Percentiles rank a stretch among this genome's conserved stretches.
phyloP scores from a whole-genome alignment of 2,113 vertebrate genomes.

The Platysternon megacephalum region DNA sequence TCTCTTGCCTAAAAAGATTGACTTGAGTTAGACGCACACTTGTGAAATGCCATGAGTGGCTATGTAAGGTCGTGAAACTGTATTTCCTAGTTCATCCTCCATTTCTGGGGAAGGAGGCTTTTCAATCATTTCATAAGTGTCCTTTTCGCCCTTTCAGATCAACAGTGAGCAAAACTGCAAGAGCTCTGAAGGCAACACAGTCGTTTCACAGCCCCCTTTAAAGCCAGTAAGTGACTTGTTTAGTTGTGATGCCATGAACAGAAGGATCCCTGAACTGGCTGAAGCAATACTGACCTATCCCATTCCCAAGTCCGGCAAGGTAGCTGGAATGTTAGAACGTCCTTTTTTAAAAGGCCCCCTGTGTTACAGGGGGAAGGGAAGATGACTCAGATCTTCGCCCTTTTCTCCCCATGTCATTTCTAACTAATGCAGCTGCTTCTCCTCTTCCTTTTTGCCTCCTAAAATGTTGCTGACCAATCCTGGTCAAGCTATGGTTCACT shows the following conservation, averaged over 20 bases:
- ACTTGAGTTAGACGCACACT: not conserved
- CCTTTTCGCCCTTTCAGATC: slow-evolving; percentile 34
- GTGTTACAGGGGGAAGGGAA: too few relatives aligned
- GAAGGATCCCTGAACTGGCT: not conserved
- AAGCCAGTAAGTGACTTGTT: slow-evolving; percentile 37
- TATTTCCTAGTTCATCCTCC: not conserved
- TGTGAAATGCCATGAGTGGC: not conserved
- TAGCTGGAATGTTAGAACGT: not conserved
- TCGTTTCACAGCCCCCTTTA: not conserved
- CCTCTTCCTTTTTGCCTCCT: not conserved
- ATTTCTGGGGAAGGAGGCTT: not conserved
- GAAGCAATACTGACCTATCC: not conserved
- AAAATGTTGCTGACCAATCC: not conserved
- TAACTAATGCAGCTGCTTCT: not conserved
- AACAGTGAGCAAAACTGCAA: not conserved
- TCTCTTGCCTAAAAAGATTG: not conserved
- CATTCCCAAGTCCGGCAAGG: too few relatives aligned
- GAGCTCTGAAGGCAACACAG: not conserved
- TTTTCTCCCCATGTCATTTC: too few relatives aligned
- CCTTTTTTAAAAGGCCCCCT: not conserved
- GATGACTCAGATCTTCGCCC: not conserved
- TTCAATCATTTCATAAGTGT: not conserved
- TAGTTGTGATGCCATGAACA: not conserved
- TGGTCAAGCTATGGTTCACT: not conserved
- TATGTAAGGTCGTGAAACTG: not conserved